phyloP scores from a whole-genome alignment of 35 echinoderm and acorn worm species.

The Lytechinus pictus region DNA sequence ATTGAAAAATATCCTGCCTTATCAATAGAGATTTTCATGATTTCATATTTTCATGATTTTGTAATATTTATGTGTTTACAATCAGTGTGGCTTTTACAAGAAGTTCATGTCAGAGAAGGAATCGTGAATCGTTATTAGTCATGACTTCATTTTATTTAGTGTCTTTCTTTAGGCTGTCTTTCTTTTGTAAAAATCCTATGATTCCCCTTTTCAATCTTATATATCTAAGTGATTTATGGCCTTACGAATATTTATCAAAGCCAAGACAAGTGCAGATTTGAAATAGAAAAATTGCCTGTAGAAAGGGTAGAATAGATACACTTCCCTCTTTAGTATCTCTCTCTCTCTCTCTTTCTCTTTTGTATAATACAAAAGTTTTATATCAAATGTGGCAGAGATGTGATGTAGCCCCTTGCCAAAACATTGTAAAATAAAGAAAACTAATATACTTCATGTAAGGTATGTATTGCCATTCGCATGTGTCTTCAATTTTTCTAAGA shows the following conservation, averaged over 20 bases:
- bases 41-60: neutral
- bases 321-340: neutral
- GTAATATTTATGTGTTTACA: neutral
- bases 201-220: neutral
- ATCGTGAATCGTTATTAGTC: neutral
- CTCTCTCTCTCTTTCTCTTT: too few species aligned
- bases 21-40: neutral
- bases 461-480: neutral
- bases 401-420: neutral
- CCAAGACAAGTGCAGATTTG: neutral
- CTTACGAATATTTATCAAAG: neutral
- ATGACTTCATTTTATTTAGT: neutral
- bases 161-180: neutral
- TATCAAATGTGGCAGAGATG: neutral
- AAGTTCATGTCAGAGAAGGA: neutral
- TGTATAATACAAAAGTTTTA: neutral
- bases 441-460: neutral
- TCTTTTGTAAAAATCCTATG: neutral
- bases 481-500: slow-evolving; percentile 13
- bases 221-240: neutral
- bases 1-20: neutral
- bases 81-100: neutral
- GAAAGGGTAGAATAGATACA: neutral
- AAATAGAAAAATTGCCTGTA: neutral
- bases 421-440: neutral